Evolutionary conservation across 2,888 invertebrate species (phyloP).

Genomic region (Lutraria lutraria): DNA sequence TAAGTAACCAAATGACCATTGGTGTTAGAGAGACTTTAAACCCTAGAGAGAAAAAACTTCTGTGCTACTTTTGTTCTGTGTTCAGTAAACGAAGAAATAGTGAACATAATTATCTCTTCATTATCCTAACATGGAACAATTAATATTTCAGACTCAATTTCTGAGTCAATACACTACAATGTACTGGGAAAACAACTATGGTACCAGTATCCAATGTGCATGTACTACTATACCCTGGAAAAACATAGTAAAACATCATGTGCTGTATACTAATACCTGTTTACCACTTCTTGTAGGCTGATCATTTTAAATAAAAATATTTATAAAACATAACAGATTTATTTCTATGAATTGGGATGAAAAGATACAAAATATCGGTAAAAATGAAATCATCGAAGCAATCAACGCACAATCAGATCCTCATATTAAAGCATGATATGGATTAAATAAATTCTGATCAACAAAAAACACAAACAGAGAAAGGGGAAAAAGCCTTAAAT

Average conservation of each 20-base stretch:
- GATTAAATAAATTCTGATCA: not conserved
- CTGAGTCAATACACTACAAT: too few species aligned
- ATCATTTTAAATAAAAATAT: not conserved
- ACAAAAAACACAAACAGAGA: too few species aligned
- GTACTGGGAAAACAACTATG: not conserved
- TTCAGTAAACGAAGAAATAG: too few species aligned
- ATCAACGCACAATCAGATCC: not conserved
- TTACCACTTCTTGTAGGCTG: slow-evolving; percentile 1
- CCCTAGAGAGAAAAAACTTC: too few species aligned
- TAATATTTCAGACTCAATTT: too few species aligned
- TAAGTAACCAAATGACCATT: too few species aligned
- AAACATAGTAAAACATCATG: not conserved
- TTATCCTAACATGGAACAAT: too few species aligned
- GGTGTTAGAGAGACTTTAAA: too few species aligned
- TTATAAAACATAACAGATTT: not conserved
- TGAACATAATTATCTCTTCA: too few species aligned
- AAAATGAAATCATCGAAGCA: not conserved
- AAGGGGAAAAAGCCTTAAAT: too few species aligned
- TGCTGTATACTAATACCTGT: not conserved
- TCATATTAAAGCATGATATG: not conserved
- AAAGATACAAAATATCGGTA: not conserved
- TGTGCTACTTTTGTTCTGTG: too few species aligned
- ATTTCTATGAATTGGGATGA: not conserved
- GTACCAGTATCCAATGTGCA: not conserved
- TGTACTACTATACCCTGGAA: not conserved